These are phyloP conservation scores for Macropodus opercularis DNA, from an alignment of 2,797 vertebrate genomes.

Conservation along the genomic window DNA sequence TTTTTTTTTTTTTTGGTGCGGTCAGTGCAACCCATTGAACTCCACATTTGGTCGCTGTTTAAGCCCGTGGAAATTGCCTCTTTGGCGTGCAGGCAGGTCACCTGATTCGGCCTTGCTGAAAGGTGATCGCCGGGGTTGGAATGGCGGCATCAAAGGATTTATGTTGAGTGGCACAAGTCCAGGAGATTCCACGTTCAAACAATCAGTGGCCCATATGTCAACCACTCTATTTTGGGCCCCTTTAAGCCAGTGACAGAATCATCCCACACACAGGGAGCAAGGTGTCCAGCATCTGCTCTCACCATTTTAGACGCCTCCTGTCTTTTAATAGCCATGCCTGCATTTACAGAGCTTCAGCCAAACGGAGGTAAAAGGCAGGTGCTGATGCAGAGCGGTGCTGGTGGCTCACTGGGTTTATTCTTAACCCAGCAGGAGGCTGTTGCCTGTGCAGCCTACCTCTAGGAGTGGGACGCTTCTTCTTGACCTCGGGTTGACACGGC, in stretches of 20 bases:
- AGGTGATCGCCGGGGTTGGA: conserved; percentile 71
- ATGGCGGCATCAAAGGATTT: conserved; percentile 76
- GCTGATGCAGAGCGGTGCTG: conserved; percentile 54
- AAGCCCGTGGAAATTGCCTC: conserved; percentile 71
- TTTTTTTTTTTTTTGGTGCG: conserved; percentile 53
- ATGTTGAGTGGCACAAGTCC: conserved; percentile 75
- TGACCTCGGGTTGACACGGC: conserved; percentile 77
- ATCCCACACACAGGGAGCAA: conserved; percentile 78
- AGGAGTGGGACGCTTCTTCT: conserved; percentile 67
- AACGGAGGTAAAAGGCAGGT: conserved; percentile 81
- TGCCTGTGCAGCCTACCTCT: conserved; percentile 46
- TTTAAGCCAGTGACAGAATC: conserved; percentile 74
- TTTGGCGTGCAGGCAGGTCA: conserved; percentile 69
- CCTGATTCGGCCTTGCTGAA: conserved; percentile 68
- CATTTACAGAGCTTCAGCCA: conserved; percentile 74
- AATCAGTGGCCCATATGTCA: conserved; percentile 84
- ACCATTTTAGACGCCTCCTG: conserved; percentile 75
- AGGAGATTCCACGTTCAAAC: conserved; percentile 83
- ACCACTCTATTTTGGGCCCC: conserved; percentile 77
- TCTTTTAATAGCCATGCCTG: conserved; percentile 79
- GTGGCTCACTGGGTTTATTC: conserved; percentile 78
- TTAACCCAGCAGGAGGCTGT: conserved; percentile 68
- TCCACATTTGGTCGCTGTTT: conserved; percentile 72
- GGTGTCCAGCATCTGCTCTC: conserved; percentile 82
- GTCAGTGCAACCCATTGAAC: conserved; percentile 45